A percentile compares a stretch with the other conserved stretches of the same genome.
Conservation (phyloP, 2,797 vertebrate genomes). For the Poecilia velifera region DNA sequence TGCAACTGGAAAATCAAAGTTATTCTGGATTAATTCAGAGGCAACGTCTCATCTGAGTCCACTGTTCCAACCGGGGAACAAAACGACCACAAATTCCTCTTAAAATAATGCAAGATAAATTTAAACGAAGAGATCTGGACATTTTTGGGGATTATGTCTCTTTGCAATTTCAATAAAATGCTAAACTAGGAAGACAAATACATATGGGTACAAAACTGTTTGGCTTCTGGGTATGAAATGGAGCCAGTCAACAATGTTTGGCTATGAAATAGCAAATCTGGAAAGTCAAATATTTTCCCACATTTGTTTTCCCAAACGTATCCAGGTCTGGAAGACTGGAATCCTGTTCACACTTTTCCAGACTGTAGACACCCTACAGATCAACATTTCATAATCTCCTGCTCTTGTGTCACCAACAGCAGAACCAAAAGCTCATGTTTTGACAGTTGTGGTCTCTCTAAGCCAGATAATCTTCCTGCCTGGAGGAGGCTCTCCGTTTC, state of each 20-base stretch:
- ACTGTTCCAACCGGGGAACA: background rate
- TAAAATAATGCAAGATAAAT: background rate
- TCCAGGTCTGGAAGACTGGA: background rate
- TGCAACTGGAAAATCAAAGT: background rate
- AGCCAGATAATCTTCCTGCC: background rate
- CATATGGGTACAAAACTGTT: background rate
- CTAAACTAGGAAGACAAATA: background rate
- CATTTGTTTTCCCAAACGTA: background rate
- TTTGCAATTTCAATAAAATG: background rate
- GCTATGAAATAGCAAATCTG: background rate
- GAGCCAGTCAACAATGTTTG: background rate
- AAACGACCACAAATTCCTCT: background rate
- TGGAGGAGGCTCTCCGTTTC: background rate
- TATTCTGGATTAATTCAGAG: background rate
- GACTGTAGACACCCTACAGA: background rate
- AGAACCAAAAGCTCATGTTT: background rate
- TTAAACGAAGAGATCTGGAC: background rate
- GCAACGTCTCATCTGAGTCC: background rate
- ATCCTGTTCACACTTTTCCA: background rate
- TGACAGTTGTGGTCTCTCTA: background rate
- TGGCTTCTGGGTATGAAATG: background rate
- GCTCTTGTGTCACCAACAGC: background rate
- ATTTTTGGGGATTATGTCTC: background rate
- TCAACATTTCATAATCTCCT: background rate
- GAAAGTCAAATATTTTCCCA: background rate